Base-by-base conservation (phyloP, 2,888 invertebrate genomes). In the Andricus curvator region DNA sequence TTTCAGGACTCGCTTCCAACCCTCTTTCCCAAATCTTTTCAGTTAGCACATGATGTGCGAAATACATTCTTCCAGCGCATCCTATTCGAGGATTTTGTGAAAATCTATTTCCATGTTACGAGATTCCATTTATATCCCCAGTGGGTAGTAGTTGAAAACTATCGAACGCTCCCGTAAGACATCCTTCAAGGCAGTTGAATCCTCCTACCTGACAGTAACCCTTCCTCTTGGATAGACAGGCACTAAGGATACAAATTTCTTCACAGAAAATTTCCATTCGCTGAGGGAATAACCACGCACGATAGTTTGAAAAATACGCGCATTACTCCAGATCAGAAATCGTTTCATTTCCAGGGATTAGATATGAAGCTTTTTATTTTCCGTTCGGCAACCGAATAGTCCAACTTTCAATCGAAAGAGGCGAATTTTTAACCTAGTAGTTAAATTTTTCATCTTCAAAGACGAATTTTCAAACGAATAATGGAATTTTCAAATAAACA, bases 101-200 rank as follows among this genome's bases (percentile, higher is more conserved):
- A 68, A 68, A 70, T 70, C 20, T 51, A 48, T 70, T 51, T 70
- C 29, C 48, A 48, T 70, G 48, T 51, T 51, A 70, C 48, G 51
- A 51, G 70, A 70, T 70, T 70, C 70, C 48, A 70, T 70, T 70
- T 29, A 51, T 51, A 51, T 51, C 70, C 70, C 29, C 51, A 70
- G 51, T 25, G 51, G 51, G 25, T 44, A 51, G 70, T 70, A 70
- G 48, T 70, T 70, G 51, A 17, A 48, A 51, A 70, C 51, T 29
- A 70, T 70, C 20, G 51, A 70, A 51, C 9, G 4, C 20, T 70
- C 29, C 51, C 17, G 1, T 4, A 17, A 51, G 29, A 51, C 70
- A 70, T 56, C 51, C 29, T 17, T 70, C 70, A 70, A 51, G 51
- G 17, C 20, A 51, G 29, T 70, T 51, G 70, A 15, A 70, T 17